Conservation (phyloP, 64 coral and sea anemone genomes). For the Actinia equina region DNA sequence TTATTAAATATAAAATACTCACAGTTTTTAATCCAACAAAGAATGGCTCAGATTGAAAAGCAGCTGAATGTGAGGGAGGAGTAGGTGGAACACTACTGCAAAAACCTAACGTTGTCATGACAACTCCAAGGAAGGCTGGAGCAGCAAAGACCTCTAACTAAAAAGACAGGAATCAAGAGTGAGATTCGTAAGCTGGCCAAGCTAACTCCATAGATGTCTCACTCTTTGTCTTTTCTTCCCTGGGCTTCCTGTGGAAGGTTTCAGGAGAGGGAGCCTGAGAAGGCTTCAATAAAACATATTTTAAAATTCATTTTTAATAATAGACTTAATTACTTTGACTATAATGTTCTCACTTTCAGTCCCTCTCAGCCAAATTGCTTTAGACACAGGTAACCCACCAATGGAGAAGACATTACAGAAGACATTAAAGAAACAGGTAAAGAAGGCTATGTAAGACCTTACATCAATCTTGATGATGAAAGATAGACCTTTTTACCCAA, state of each 20-base stretch:
- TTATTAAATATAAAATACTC: not conserved
- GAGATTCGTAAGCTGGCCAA: not conserved
- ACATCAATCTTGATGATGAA: too few species aligned
- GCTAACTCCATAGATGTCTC: too few species aligned
- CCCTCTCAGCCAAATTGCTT: too few species aligned
- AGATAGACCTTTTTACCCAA: too few species aligned
- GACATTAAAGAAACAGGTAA: too few species aligned
- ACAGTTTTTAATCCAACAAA: conserved; percentile 78
- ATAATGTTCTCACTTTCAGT: too few species aligned
- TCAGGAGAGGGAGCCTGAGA: not conserved
- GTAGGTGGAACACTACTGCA: conserved; percentile 76
- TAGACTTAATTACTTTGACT: too few species aligned
- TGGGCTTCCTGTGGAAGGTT: not conserved
- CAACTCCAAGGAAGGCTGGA: conserved; percentile 78
- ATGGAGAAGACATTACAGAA: too few species aligned
- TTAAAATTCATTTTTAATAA: too few species aligned
- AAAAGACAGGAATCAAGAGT: not conserved
- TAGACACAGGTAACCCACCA: too few species aligned
- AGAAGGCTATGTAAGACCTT: too few species aligned
- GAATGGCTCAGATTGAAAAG: conserved; percentile 78
- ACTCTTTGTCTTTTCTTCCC: not conserved
- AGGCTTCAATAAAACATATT: too few species aligned
- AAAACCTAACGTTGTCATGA: conserved; percentile 76
- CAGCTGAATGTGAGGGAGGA: conserved; percentile 84
- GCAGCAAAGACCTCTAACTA: conserved; percentile 69